Base-by-base conservation (phyloP, 2,797 vertebrate species). In the Macropodus opercularis region DNA sequence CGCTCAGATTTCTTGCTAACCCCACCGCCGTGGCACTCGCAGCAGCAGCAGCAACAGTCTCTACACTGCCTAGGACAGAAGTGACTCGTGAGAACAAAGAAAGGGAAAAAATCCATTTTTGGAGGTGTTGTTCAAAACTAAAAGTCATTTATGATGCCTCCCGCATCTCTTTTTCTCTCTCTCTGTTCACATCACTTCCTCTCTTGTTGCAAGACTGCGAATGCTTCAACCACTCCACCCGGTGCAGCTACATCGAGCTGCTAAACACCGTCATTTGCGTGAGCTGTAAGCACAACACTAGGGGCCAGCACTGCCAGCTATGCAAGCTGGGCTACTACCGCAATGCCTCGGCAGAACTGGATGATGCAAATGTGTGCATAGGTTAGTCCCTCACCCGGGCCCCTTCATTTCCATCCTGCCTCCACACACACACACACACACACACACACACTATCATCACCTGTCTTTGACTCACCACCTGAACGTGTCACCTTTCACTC, bases 281-380 rank as follows among this genome's bases (percentile, higher is more conserved):
- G 94, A 96, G 96, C 96, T 99, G 98, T 96, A 99, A 96, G 92
- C 97, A 99, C 98, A 98, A 99, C 96, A 99, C 98, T 95, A 96
- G 96, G 93, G 98, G 98, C 91, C 96, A 97, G 92, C 96, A 98
- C 95, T 99, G 98, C 92, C 95, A 99, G 90, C 94, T 95, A 85
- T 99, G 98, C 95, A 96, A 97, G 94, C 94, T 93, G 93, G 97
- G 96, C 94, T 98, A 94, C 96, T 96, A 95, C 95, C 95, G 96
- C 95, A 99, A 99, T 95, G 91, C 94, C 92, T 95, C 96, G 57
- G 96, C 96, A 91, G 94, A 95, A 92, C 96, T 94, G 94, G 95
- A 98, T 89, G 95, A 97, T 96, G 95, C 97, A 92, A 98, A 98
- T 97, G 95, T 97, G 81, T 99, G 96, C 95, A 95, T 99, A 98